Base-by-base conservation (phyloP, 2,113 vertebrate species). In the Upupa epops region DNA sequence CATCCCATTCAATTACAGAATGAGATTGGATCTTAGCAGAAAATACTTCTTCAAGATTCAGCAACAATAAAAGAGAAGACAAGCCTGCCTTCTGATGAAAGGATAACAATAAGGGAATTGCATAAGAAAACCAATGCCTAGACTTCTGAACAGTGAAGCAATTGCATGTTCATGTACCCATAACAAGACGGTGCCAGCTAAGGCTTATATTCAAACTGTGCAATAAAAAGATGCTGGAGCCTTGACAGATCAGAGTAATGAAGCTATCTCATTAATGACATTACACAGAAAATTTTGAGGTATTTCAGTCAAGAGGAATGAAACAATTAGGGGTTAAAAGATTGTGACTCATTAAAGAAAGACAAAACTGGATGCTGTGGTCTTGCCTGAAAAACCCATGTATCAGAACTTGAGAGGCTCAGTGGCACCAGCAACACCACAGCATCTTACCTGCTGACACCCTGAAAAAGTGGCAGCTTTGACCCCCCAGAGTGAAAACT, bases 221-320 rank as follows among this genome's bases (percentile, higher is more conserved):
- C 91, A 90, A 89, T 87, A 89, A 93, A 96, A 73, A 92, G 60
- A 88, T 73, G 84, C 77, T 94, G 80, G 69, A 90, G 70, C 54
- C 61, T 88, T 80, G 89, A n/a, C n/a, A n/a, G n/a, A 91, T 89
- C 77, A 94, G 89, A 84, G 31, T 16, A 92, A 87, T 37, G 81
- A 96, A 94, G 66, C 54, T 94, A 93, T 92, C 81, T 87, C 77
- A 93, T 92, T 95, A 94, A 95, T 92, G 66, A 66, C 93, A 94
- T 96, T 94, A 93, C 84, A 79, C 0, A 69, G 78, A 87, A 91
- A 95, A 94, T 91, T 42, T 84, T 59, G 51, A 93, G 63, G 70
- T 46, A 90, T 93, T 94, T 94, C 91, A 95, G 84, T 94, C 91
- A 83, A 87, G 87, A 82, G 91, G 89, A 92, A 92, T 93, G 89